Evolutionary conservation across 2,888 invertebrate species (phyloP), one percentile per base, ranked within the genome.

Genomic region (Heterodera filipjevi): DNA sequence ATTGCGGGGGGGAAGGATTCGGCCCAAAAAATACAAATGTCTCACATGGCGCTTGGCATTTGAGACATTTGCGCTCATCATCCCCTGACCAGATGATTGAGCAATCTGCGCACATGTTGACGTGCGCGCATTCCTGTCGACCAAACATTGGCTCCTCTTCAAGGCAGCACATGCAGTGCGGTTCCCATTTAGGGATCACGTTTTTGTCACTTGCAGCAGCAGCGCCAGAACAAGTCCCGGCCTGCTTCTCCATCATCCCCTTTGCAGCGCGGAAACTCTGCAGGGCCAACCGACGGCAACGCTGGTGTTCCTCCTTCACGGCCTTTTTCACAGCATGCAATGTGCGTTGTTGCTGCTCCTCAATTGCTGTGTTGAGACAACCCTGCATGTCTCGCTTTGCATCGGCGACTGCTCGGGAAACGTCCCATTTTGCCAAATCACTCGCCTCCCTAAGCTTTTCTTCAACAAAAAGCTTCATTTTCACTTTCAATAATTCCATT

Each of bases 341-440:
- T n/a, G n/a, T n/a, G n/a, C n/a, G n/a, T n/a, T n/a, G 6, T 1
- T n/a, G 1, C 3, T 0, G 6, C 2, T 22, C n/a, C 59, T 5
- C 6, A n/a, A 59, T 59, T 16, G n/a, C n/a, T 1, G 5, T n/a
- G 59, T 59, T n/a, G 6, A 59, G n/a, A 5, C n/a, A 6, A 5
- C n/a, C 3, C 3, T n/a, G 6, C 59, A 59, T 59, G n/a, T 22
- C 6, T 5, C 59, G 1, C 59, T 59, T n/a, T n/a, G n/a, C n/a
- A n/a, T n/a, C 59, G 0, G 59, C 59, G 5, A n/a, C 49, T 0
- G 2, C 49, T 5, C 14, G 5, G 14, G 53, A 16, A 19, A 53
- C 14, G 5, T n/a, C n/a, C n/a, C n/a, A n/a, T n/a, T 59, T n/a
- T 27, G 59, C 49, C 16, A n/a, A 22, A 6, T 59, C n/a, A 6